phyloP scores from a whole-genome alignment of 2,888 invertebrate species.

The Dryobotodes eremita region DNA sequence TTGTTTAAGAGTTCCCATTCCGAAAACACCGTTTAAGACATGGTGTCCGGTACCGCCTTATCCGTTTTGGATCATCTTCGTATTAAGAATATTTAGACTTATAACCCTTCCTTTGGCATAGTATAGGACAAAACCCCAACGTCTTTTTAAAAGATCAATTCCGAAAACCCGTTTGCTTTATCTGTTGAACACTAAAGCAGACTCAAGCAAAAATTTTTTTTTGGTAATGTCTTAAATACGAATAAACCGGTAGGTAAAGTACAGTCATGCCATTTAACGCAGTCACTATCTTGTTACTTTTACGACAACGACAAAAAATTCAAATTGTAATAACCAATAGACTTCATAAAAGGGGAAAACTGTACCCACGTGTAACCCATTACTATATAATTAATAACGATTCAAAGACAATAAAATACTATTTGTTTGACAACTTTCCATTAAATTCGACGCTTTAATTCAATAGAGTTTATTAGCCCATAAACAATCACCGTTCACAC shows the following conservation, averaged over 20 bases:
- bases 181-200: too few relatives aligned
- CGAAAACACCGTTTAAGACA: too few relatives aligned
- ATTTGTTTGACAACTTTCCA: slow-evolving; percentile 23
- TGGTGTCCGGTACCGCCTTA: too few relatives aligned
- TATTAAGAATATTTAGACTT: not conserved
- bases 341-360: not conserved
- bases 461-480: slow-evolving; percentile 57
- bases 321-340: not conserved
- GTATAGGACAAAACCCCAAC: too few relatives aligned
- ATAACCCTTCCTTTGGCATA: not conserved
- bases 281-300: not conserved
- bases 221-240: not conserved
- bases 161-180: not conserved
- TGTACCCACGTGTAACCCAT: not conserved
- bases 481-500: slow-evolving; percentile 64
- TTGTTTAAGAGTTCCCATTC: not conserved
- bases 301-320: not conserved
- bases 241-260: too few relatives aligned
- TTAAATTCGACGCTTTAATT: slow-evolving; percentile 42
- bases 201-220: not conserved
- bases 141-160: not conserved
- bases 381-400: slow-evolving; percentile 11
- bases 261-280: not conserved
- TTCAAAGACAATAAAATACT: not conserved
- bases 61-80: not conserved